Evolutionary conservation across 2,113 vertebrate genomes (phyloP).

Genomic region (rabbit (Oryctolagus cuniculus)): DNA sequence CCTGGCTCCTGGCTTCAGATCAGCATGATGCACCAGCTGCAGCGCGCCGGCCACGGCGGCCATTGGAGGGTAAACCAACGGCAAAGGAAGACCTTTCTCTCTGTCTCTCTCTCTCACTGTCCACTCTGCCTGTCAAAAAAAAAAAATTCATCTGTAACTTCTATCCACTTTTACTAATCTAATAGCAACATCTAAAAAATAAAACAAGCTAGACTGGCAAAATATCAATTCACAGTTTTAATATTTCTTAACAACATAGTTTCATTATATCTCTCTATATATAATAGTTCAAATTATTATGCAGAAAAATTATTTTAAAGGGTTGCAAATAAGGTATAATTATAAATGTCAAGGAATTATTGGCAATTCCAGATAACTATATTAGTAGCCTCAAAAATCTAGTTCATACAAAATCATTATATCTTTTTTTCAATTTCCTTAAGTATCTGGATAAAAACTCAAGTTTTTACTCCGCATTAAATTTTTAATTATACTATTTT

Average conservation of each 20-base stretch:
- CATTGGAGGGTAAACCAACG: too few relatives aligned
- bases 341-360: conserved; percentile 52
- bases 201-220: conserved; percentile 53
- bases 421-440: conserved; percentile 6
- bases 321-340: background rate
- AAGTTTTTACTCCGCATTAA: background rate
- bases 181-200: conserved; percentile 7
- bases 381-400: conserved; percentile 35
- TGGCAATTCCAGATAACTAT: conserved; percentile 36
- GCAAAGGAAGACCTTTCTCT: too few relatives aligned
- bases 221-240: conserved; percentile 51
- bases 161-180: background rate
- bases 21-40: too few relatives aligned
- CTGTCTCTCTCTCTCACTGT: too few relatives aligned
- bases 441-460: conserved; percentile 23
- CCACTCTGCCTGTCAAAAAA: too few relatives aligned
- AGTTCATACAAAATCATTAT: conserved; percentile 50
- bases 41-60: too few relatives aligned
- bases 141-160: background rate
- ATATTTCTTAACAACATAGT: conserved; percentile 52
- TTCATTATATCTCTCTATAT: conserved; percentile 18
- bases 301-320: conserved; percentile 35
- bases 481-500: background rate
- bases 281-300: conserved; percentile 6
- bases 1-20: too few relatives aligned